Evolutionary conservation across 2,113 vertebrate genomes (phyloP), one percentile per base, ranked within the genome.

Genomic region (Rhinolophus sinicus): DNA sequence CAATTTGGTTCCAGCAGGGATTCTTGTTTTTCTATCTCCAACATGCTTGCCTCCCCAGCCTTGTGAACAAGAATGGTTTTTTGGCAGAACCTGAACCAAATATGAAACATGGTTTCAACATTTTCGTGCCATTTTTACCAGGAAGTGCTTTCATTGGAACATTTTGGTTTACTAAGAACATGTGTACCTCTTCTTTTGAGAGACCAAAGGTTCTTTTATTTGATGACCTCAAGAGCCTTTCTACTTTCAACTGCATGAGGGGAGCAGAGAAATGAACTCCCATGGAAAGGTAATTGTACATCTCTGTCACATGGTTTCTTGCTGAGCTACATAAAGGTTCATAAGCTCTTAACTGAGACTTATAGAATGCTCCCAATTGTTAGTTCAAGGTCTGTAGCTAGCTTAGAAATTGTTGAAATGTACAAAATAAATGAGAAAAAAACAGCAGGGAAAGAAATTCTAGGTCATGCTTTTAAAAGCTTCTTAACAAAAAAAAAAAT

Each of bases 351-450:
- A 87, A 64, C 58, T 91, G 83, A 94, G 78, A 85, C 67, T 90
- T 93, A 58, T 6, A 60, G 85, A 95, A 96, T 87, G 38, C 78
- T 84, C 13, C 67, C 96, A 90, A 77, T 87, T 96, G 52, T 93
- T 87, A 73, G 69, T 87, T 95, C 64, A 95, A 76, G 58, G 80
- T 88, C 73, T 95, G 19, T 9, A 86, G 82, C 56, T 89, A 89
- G 67, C 69, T 94, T 82, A 93, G 95, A 95, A 93, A 90, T 65
- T 83, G 56, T 84, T 89, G 54, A 96, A 97, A 95, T 88, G 83
- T 87, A 85, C 67, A 95, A 95, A 96, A 86, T 81, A 91, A 96
- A 91, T 73, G 82, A 81, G 70, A n/a, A 33, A n/a, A 60, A 69
- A 69, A 69, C 77, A 93, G 28, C 62, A 90, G 86, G 73, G 50